Evolutionary conservation across 1,140 invertebrate species (phyloP).

Genomic region (Anoplolepis gracilipes): DNA sequence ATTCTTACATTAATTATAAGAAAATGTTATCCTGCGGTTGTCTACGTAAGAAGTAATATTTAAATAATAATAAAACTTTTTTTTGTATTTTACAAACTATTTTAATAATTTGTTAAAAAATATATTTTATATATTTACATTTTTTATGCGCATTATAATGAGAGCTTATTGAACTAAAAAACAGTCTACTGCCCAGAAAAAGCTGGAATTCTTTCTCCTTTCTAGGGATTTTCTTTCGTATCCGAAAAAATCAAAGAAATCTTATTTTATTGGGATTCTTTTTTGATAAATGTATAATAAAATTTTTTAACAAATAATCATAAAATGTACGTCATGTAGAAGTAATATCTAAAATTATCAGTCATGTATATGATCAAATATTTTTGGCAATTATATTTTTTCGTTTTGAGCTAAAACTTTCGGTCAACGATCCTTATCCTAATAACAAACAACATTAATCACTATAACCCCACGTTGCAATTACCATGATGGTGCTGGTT

Average conservation of each 20-base stretch:
- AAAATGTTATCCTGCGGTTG: conserved; percentile 81
- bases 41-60: conserved; percentile 69
- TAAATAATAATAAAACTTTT: conserved; percentile 12
- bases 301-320: too few species aligned
- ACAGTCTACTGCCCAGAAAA: too few species aligned
- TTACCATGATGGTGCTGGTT: conserved; percentile 77
- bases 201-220: too few species aligned
- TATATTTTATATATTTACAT: not conserved
- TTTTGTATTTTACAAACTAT: not conserved
- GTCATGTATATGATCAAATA: too few species aligned
- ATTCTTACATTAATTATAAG: conserved; percentile 84
- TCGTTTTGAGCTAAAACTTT: too few species aligned
- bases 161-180: too few species aligned
- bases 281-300: too few species aligned
- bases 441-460: conserved; percentile 81
- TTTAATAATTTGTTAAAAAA: not conserved
- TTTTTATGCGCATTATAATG: too few species aligned
- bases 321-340: not conserved
- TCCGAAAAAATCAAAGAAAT: too few species aligned
- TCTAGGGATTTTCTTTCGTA: too few species aligned
- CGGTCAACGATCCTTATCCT: conserved; percentile 70
- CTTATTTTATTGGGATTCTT: too few species aligned
- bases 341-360: not conserved
- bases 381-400: too few species aligned
- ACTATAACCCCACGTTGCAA: conserved; percentile 75